phyloP scores from a whole-genome alignment of 2,113 vertebrate genomes.

The Phyllostomus hastatus region DNA sequence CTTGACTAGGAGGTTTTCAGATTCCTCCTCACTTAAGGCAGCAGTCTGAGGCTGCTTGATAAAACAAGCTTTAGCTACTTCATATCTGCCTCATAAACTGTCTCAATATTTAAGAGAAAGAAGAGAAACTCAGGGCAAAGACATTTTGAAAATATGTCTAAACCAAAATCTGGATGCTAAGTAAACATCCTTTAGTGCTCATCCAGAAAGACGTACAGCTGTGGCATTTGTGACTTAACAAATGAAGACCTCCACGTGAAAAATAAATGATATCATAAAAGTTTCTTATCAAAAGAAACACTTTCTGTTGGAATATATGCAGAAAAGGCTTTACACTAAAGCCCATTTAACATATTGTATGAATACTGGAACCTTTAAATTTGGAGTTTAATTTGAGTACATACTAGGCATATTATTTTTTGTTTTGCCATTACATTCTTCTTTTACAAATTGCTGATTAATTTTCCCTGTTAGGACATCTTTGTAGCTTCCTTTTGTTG shows the following conservation, averaged over 20 bases:
- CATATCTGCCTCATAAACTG: conserved; percentile 60
- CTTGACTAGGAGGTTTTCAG: conserved; percentile 72
- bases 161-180: conserved; percentile 59
- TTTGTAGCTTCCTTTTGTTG: neutral
- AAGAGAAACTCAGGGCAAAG: conserved; percentile 64
- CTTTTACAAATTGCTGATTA: neutral
- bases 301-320: conserved; percentile 60
- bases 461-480: neutral
- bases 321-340: conserved; percentile 42
- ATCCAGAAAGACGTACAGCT: conserved; percentile 59
- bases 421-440: neutral
- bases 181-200: conserved; percentile 66
- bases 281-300: conserved; percentile 64
- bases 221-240: conserved; percentile 35
- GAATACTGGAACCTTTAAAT: conserved; percentile 39
- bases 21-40: conserved; percentile 67
- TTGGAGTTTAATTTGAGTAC: neutral
- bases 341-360: conserved; percentile 44
- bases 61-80: conserved; percentile 73
- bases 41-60: conserved; percentile 72
- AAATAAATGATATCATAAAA: conserved; percentile 59
- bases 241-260: conserved; percentile 49
- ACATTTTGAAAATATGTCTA: conserved; percentile 50
- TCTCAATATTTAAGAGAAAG: conserved; percentile 60
- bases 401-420: conserved; percentile 36